Base-by-base conservation (phyloP, 2,888 invertebrate genomes). In the Lacanobia wlatinum region DNA sequence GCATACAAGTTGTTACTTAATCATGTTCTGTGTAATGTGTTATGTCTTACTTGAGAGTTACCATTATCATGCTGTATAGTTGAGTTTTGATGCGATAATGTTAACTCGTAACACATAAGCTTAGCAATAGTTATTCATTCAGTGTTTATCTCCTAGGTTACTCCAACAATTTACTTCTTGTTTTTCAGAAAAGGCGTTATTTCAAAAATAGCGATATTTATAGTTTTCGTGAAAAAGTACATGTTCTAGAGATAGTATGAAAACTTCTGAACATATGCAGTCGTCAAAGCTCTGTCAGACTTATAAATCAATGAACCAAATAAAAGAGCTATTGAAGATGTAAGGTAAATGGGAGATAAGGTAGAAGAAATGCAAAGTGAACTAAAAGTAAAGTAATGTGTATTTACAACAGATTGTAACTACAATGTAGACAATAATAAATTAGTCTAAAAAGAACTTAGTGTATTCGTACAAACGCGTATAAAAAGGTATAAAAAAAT, bases 1-100 rank as follows among this genome's bases (percentile, higher is more conserved):
- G 60, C 48, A 28, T 21, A 21, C 60, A 14, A 34, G 34, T 55
- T 43, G 38, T 75, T 65, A 75, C 76, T 75, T 61, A 60, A 61
- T 76, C 60, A 52, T 21, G 4, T 2, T 28, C 38, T 62, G 10
- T 18, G 70, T 58, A 38, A 77, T 60, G 14, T 70, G 12, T 74
- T 58, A 56, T 46, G 10, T 53, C 8, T 59, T 56, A 34, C n/a
- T 61, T 40, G 48, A 40, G 12, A 52, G 23, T 70, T 18, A 40
- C 12, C 4, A 64, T 70, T 18, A 40, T 14, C 4, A 63, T 12
- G 16, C 34, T 7, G 14, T 28, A 34, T 50, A 3, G 6, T 23
- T 23, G 10, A 16, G 21, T n/a, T 38, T 56, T 46, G 12, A 72
- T 56, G 46, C 16, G 9, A n/a, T 48, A 14, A 34, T 0, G 2